These are phyloP conservation scores for Corythucha ciliata DNA, from an alignment of 2,888 invertebrate species.

Conservation along the genomic window DNA sequence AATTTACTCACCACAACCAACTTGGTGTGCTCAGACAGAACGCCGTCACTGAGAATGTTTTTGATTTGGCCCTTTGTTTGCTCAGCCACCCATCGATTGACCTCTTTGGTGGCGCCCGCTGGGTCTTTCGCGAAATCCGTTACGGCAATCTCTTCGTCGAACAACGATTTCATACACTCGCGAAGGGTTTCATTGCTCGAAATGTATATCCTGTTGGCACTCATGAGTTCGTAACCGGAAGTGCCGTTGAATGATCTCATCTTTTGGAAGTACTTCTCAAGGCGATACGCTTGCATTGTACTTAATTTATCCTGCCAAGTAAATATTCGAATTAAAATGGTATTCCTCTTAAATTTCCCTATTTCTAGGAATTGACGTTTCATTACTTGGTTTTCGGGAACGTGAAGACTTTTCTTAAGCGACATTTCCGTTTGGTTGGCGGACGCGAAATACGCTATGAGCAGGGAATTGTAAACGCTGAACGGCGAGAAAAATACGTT, in stretches of 20 bases:
- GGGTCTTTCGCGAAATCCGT: conserved; percentile 55
- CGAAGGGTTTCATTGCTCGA: conserved; percentile 52
- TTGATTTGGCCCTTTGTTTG: conserved; percentile 67
- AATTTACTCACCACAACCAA: conserved; percentile 50
- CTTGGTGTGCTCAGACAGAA: conserved; percentile 53
- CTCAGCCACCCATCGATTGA: conserved; percentile 70
- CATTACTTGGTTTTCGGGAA: conserved; percentile 50
- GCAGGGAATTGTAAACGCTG: conserved; percentile 70
- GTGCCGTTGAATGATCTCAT: conserved; percentile 46
- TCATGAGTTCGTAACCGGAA: conserved; percentile 59
- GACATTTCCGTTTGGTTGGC: conserved; percentile 59
- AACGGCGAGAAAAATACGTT: conserved; percentile 84
- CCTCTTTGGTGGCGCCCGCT: conserved; percentile 49
- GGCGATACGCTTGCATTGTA: conserved; percentile 60
- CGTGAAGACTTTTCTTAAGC: conserved; percentile 52
- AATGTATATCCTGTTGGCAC: conserved; percentile 70
- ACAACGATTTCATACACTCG: conserved; percentile 57
- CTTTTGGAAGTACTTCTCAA: conserved; percentile 54
- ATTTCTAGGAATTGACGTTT: no score
- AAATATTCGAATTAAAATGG: conserved; percentile 1
- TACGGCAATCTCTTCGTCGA: conserved; percentile 42
- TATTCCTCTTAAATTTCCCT: neutral
- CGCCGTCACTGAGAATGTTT: conserved; percentile 58
- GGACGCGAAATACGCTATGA: conserved; percentile 69
- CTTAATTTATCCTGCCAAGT: conserved; percentile 54